Base-by-base conservation (phyloP, 2,797 vertebrate species). In the Loriculus beryllinus region DNA sequence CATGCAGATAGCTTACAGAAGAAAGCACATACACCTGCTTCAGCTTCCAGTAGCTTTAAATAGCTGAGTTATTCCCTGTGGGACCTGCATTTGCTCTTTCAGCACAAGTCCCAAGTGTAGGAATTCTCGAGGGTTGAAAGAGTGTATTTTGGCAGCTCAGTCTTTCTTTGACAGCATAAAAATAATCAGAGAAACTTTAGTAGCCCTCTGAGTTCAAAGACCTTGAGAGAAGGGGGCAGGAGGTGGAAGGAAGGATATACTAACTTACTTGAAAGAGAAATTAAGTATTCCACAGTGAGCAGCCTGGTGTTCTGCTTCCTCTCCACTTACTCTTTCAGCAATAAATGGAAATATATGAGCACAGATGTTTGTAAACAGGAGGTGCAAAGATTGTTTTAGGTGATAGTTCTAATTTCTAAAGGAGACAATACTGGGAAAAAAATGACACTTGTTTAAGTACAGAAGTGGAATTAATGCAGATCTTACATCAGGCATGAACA, bases 241-340 rank as follows among this genome's bases (percentile, higher is more conserved):
- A 95, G 33, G 29, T 75, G 51, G 86, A 96, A 91, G 68, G 69
- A 91, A 95, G 79, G 65, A 82, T 85, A 72, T 45, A 64, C 48
- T 86, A 76, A 82, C 75, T 68, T 51, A 68, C 93, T 95, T 94
- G 92, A 94, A 96, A 96, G 86, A 80, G 82, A 82, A 96, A 82
- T 67, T 75, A 75, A 81, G 47, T 83, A 68, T 65, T 84, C 67
- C 45, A 56, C 25, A 5, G 16, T 33, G 69, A 87, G 71, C 59
- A 74, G 60, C n/a, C 17, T 23, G 22, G 37, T 40, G 39, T 62
- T 82, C 64, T 92, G 77, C 76, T 84, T 93, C 49, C 63, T 88
- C 54, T 70, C 56, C 10, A 12, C 71, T 82, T 74, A 25, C 45
- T 77, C 33, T 37, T 93, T 63, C 75, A 69, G 70, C 82, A 94